Percentiles rank a stretch among this genome's conserved stretches.
phyloP scores from a whole-genome alignment of 2,797 vertebrate genomes.

The Rhinatrema bivittatum region DNA sequence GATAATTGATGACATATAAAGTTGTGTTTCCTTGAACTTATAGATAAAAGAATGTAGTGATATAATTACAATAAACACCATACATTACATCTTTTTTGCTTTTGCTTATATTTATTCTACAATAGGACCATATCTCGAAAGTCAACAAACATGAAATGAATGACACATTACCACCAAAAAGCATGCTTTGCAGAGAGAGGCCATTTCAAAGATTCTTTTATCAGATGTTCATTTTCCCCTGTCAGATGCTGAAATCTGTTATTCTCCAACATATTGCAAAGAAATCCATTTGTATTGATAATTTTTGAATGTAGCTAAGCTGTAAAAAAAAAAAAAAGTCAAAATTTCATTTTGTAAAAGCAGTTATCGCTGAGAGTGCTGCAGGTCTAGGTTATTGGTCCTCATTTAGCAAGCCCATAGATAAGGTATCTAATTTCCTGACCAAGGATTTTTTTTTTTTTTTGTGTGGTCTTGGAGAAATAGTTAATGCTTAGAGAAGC shows the following conservation, averaged over 20 bases:
- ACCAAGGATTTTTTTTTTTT: slow-evolving; percentile 23
- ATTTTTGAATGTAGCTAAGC: slow-evolving; percentile 54
- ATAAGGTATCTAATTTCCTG: slow-evolving; percentile 78
- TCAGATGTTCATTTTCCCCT: slow-evolving; percentile 62
- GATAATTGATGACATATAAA: too few relatives aligned
- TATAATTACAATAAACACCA: too few relatives aligned
- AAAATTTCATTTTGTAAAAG: slow-evolving; percentile 66
- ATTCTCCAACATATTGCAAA: slow-evolving; percentile 51
- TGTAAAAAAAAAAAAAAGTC: slow-evolving; percentile 60
- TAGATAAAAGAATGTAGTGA: too few relatives aligned
- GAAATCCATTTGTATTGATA: slow-evolving; percentile 57
- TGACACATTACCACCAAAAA: too few relatives aligned
- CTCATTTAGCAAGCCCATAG: slow-evolving; percentile 57
- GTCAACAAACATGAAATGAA: too few relatives aligned
- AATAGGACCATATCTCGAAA: too few relatives aligned
- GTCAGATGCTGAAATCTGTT: slow-evolving; percentile 62
- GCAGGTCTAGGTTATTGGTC: slow-evolving; percentile 58
- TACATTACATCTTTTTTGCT: too few relatives aligned
- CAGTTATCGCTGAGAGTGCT: slow-evolving; percentile 51
- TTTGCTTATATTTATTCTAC: too few relatives aligned
- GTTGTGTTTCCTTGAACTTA: too few relatives aligned
- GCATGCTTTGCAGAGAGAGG: slow-evolving; percentile 42
- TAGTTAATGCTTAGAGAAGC: slow-evolving; percentile 30
- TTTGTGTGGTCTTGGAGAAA: slow-evolving; percentile 33
- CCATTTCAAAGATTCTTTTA: slow-evolving; percentile 59